Percentiles rank a stretch among this genome's conserved stretches.
phyloP scores from a whole-genome alignment of 2,113 vertebrate species.

The Ptilorrhoa leucosticta region DNA sequence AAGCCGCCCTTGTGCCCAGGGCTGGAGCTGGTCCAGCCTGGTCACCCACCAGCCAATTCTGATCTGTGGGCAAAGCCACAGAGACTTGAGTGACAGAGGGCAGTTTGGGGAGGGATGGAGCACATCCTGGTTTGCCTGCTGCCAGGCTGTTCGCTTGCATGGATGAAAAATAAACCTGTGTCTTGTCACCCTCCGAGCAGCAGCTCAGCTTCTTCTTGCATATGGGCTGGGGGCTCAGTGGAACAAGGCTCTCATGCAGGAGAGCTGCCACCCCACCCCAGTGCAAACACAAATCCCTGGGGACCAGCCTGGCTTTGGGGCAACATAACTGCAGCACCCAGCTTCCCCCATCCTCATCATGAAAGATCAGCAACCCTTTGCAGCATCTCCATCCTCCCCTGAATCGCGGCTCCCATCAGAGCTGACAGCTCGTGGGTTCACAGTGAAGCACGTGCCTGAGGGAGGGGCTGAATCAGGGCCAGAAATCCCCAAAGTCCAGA shows the following conservation, averaged over 20 bases:
- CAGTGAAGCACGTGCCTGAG: accelerated
- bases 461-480: neutral
- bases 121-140: neutral
- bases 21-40: neutral
- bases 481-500: neutral
- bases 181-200: neutral
- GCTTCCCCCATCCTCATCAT: neutral
- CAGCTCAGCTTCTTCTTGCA: neutral
- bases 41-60: neutral
- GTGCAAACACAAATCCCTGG: neutral
- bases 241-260: neutral
- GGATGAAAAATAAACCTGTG: slow-evolving; percentile 55
- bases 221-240: neutral
- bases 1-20: neutral
- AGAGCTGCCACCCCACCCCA: neutral
- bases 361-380: neutral
- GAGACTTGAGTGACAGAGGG: neutral
- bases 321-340: neutral
- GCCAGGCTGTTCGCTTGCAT: neutral
- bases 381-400: neutral
- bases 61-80: neutral
- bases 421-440: neutral
- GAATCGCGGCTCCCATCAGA: accelerated
- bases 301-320: neutral
- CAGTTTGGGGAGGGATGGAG: neutral